These are phyloP conservation scores for Cepaea nemoralis DNA, from an alignment of 1,140 invertebrate genomes.

Conservation along the genomic window DNA sequence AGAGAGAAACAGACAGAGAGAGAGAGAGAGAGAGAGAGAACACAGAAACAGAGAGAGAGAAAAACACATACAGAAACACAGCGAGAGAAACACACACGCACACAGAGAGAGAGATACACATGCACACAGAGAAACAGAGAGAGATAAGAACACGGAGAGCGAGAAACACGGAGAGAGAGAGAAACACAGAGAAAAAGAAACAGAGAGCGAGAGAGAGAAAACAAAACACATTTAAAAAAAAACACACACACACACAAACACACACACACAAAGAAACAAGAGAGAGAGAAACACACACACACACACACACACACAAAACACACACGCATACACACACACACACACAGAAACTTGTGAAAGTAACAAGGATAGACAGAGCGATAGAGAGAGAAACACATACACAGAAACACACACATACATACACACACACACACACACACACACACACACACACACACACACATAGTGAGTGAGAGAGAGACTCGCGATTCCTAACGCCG, in stretches of 20 bases:
- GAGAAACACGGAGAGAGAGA: conserved; percentile 15
- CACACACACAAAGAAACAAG: not conserved
- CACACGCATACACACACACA: no score
- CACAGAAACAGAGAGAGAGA: not conserved
- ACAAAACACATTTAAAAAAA: not conserved
- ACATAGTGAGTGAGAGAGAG: no score
- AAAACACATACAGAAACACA: not conserved
- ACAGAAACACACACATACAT: no score
- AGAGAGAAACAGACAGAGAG: no score
- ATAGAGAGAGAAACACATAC: no score
- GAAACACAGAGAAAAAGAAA: not conserved
- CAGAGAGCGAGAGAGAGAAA: not conserved
- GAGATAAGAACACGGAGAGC: not conserved
- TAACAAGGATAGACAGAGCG: no score
- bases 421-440: no score
- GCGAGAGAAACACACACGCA: not conserved
- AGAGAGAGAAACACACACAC: conserved; percentile 6
- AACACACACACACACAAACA: not conserved
- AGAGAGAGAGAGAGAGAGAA: conserved; percentile 6
- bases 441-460: no score
- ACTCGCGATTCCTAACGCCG: no score
- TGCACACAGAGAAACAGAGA: not conserved
- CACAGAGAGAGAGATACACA: conserved; percentile 3
- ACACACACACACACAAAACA: no score
- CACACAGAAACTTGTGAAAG: no score